Percentiles rank a stretch among this genome's conserved stretches.
These are phyloP conservation scores for Chionomys nivalis DNA, from an alignment of 2,113 vertebrate genomes.

Conservation along the genomic window DNA sequence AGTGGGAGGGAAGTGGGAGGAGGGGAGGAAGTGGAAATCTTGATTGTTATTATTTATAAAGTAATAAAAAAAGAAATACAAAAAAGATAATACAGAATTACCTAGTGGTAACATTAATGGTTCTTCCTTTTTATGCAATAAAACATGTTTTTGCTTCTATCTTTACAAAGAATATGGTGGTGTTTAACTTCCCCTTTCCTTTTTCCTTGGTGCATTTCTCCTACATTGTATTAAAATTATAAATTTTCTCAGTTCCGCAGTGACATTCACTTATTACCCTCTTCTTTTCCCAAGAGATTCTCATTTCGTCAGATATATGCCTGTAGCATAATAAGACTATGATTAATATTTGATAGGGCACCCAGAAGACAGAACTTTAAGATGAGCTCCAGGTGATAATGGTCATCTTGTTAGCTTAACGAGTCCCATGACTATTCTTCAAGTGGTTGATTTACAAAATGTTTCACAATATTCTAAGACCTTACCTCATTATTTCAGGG, in stretches of 20 bases:
- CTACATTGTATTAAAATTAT: neutral
- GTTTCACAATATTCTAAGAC: neutral
- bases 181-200: neutral
- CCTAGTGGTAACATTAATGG: neutral
- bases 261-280: neutral
- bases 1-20: too few relatives aligned
- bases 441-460: neutral
- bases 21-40: too few relatives aligned
- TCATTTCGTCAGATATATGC: neutral
- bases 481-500: neutral
- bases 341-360: neutral
- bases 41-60: too few relatives aligned
- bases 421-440: slow-evolving; percentile 2
- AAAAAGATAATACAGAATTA: neutral
- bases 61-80: too few relatives aligned
- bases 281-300: neutral
- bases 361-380: neutral
- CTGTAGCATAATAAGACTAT: neutral
- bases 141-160: neutral
- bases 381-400: neutral
- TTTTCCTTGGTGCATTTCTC: neutral
- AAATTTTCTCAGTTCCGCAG: neutral
- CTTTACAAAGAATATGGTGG: neutral
- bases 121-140: neutral
- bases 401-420: neutral